Conservation (phyloP, 1,140 invertebrate species). For the Drosophila bocki region DNA sequence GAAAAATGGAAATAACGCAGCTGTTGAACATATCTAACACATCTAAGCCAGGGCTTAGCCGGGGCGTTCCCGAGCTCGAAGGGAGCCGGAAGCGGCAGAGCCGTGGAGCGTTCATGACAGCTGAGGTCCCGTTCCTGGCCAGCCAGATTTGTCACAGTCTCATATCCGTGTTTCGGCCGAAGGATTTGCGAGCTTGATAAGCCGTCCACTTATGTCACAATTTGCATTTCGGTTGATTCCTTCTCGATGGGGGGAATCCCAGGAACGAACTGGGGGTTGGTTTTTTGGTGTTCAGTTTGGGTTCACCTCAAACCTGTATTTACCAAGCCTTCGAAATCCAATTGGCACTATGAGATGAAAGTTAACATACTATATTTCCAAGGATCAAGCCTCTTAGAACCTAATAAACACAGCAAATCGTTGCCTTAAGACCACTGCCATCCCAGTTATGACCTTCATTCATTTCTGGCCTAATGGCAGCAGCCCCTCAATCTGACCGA, state of each 20-base stretch:
- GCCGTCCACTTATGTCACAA: constrained; percentile 67
- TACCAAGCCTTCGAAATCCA: background rate
- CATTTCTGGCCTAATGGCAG: constrained; percentile 17
- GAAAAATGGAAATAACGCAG: constrained; percentile 72
- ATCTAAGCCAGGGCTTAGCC: constrained; percentile 75
- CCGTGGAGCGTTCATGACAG: constrained; percentile 48
- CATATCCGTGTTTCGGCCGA: constrained; percentile 50
- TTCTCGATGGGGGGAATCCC: background rate
- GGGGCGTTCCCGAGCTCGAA: constrained; percentile 29
- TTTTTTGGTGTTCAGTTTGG: background rate
- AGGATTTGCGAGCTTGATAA: constrained; percentile 55
- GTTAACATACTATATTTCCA: background rate
- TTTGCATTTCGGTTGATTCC: constrained; percentile 50
- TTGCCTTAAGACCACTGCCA: background rate
- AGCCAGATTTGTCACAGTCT: constrained; percentile 69
- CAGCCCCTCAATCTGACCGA: constrained; percentile 12
- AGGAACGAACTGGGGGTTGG: background rate
- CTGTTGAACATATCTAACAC: constrained; percentile 82
- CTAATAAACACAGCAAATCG: background rate
- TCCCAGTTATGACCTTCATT: background rate
- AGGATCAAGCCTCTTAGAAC: background rate
- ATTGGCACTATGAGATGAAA: constrained; percentile 1
- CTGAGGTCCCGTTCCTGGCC: constrained; percentile 56
- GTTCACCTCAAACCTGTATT: background rate
- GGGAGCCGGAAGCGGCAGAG: constrained; percentile 1